Percentiles rank a stretch among this genome's conserved stretches.
Conservation (phyloP, 2,888 invertebrate genomes). For the Abrostola tripartita region DNA sequence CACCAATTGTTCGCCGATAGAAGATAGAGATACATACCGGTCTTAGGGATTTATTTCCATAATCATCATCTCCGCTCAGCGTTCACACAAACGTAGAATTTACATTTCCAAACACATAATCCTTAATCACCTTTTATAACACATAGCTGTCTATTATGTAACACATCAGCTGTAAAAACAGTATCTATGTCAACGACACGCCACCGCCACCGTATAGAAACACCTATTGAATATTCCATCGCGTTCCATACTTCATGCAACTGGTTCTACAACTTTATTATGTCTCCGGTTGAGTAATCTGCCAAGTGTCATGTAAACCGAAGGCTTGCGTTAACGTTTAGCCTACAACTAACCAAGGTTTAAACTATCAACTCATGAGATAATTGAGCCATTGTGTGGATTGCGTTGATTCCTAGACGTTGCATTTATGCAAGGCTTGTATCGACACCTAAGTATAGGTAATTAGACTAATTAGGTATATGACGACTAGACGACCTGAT, state of each 20-base stretch:
- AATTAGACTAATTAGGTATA: too few relatives aligned
- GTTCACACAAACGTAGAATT: too few relatives aligned
- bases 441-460: conserved; percentile 31
- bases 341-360: conserved; percentile 42
- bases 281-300: conserved; percentile 25
- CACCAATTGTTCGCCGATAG: too few relatives aligned
- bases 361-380: conserved; percentile 31
- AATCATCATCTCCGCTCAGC: too few relatives aligned
- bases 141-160: too few relatives aligned
- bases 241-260: neutral
- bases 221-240: neutral
- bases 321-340: conserved; percentile 30
- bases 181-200: neutral
- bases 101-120: too few relatives aligned
- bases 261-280: conserved; percentile 7
- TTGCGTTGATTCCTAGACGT: conserved; percentile 24
- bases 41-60: too few relatives aligned
- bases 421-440: conserved; percentile 24
- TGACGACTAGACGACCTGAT: too few relatives aligned
- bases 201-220: neutral
- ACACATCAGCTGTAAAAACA: too few relatives aligned
- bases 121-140: too few relatives aligned
- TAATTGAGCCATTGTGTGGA: conserved; percentile 46
- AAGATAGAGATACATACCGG: too few relatives aligned
- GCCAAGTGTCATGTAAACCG: conserved; percentile 26